Evolutionary conservation across 2,797 vertebrate genomes (phyloP).

Genomic region (Telmatherina bonti): DNA sequence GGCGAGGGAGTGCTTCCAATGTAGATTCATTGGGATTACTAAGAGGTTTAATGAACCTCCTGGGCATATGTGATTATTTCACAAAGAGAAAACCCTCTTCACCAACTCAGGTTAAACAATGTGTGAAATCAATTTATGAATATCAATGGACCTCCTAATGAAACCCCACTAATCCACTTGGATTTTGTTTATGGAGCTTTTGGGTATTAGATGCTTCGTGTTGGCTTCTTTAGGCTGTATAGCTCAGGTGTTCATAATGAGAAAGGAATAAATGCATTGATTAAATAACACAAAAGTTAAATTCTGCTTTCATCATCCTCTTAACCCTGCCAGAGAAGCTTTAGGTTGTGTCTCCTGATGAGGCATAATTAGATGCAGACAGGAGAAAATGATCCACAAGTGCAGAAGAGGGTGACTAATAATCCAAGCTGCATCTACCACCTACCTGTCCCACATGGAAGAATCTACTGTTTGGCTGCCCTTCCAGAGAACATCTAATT

Average conservation of each 20-base stretch:
- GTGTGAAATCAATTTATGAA: slow-evolving; percentile 75
- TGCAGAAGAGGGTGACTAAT: slow-evolving; percentile 35
- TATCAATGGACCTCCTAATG: slow-evolving; percentile 65
- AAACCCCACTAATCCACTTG: slow-evolving; percentile 61
- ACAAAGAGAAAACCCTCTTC: slow-evolving; percentile 48
- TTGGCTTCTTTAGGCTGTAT: slow-evolving; percentile 30
- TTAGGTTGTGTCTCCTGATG: slow-evolving; percentile 37
- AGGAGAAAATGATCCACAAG: slow-evolving; percentile 32
- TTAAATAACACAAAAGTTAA: slow-evolving; percentile 55
- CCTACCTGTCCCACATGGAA: slow-evolving; percentile 5
- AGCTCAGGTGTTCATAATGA: slow-evolving; percentile 55
- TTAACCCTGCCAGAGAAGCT: slow-evolving; percentile 32
- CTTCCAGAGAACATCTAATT: slow-evolving; percentile 21
- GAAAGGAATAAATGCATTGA: slow-evolving; percentile 60
- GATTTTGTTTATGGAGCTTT: slow-evolving; percentile 32
- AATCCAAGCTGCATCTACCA: slow-evolving; percentile 16
- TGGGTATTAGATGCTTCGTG: slow-evolving; percentile 32
- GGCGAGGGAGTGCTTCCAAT: not conserved
- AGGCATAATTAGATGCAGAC: slow-evolving; percentile 35
- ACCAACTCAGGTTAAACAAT: slow-evolving; percentile 65
- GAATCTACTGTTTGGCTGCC: not conserved
- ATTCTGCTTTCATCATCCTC: slow-evolving; percentile 38
- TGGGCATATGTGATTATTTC: slow-evolving; percentile 60
- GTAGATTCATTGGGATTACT: slow-evolving; percentile 64
- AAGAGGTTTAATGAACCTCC: slow-evolving; percentile 64